A percentile compares a stretch with the other conserved stretches of the same genome.
Conservation (phyloP, 1,140 invertebrate genomes). For the Macrobrachium nipponense region DNA sequence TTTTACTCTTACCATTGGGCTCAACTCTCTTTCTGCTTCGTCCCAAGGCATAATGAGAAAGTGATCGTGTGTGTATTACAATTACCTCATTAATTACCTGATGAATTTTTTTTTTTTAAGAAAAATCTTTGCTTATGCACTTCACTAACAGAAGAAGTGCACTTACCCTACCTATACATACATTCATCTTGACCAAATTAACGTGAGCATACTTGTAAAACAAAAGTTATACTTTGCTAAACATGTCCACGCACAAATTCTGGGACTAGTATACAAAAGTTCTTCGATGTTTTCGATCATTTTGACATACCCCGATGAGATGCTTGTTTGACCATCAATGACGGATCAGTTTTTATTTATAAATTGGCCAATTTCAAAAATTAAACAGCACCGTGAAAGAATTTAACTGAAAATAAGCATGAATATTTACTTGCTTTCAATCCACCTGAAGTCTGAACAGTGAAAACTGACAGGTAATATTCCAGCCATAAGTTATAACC, state of each 20-base stretch:
- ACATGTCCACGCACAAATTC: constrained; percentile 27
- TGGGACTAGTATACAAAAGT: constrained; percentile 48
- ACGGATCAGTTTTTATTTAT: background rate
- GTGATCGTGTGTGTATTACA: no score
- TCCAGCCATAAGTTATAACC: no score
- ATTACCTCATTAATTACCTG: no score
- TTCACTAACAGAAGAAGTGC: constrained; percentile 42
- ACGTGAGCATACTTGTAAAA: constrained; percentile 45
- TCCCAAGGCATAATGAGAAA: no score
- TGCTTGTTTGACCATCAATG: constrained; percentile 9
- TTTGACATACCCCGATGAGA: constrained; percentile 28
- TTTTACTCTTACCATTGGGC: background rate
- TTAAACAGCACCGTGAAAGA: constrained; percentile 20
- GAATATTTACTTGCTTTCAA: no score
- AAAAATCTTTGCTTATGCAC: constrained; percentile 35
- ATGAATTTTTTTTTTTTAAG: constrained; percentile 25
- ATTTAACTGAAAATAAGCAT: constrained; percentile 24
- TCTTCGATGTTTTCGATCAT: constrained; percentile 41
- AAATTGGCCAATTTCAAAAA: constrained; percentile 11
- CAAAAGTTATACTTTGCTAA: constrained; percentile 27
- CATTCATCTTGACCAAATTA: constrained; percentile 39
- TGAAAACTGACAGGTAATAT: no score
- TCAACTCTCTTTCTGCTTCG: background rate
- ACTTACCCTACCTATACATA: constrained; percentile 50
- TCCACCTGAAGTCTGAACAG: no score